A percentile compares a stretch with the other conserved stretches of the same genome.
phyloP scores from a whole-genome alignment of 2,888 invertebrate genomes.

The Drosophila leonis region DNA sequence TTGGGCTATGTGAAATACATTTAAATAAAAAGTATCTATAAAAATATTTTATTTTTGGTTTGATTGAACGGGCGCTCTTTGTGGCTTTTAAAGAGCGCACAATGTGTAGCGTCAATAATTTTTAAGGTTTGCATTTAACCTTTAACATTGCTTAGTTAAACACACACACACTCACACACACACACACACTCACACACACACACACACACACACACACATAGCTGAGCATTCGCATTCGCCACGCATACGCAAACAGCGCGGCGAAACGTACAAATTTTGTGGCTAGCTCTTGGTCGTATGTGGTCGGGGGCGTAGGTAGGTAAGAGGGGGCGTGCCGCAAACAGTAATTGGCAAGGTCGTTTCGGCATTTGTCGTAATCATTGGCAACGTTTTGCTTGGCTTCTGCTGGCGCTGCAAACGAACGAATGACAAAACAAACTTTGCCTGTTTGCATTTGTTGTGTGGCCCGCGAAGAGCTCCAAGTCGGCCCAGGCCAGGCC shows the following conservation, averaged over 20 bases:
- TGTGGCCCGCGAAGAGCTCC: slow-evolving; percentile 46
- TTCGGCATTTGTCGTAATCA: slow-evolving; percentile 83
- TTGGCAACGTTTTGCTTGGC: slow-evolving; percentile 67
- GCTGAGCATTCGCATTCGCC: slow-evolving; percentile 54
- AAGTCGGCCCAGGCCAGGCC: background rate
- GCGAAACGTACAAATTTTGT: slow-evolving; percentile 30
- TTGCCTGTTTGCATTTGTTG: slow-evolving; percentile 70
- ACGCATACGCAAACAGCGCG: slow-evolving; percentile 64
- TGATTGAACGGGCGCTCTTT: slow-evolving; percentile 39
- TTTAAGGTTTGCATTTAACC: slow-evolving; percentile 63
- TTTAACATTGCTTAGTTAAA: slow-evolving; percentile 52
- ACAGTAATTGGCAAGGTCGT: slow-evolving; percentile 84
- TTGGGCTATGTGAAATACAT: background rate
- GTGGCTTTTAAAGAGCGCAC: slow-evolving; percentile 34
- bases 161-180: slow-evolving; percentile 18
- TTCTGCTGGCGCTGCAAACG: slow-evolving; percentile 52
- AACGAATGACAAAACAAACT: slow-evolving; percentile 64
- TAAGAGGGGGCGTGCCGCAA: slow-evolving; percentile 29
- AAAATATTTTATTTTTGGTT: background rate
- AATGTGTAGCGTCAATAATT: slow-evolving; percentile 17
- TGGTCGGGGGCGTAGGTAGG: background rate
- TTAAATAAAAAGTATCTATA: slow-evolving; percentile 4
- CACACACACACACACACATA: slow-evolving; percentile 27
- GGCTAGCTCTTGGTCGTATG: slow-evolving; percentile 4
- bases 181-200: slow-evolving; percentile 17